These are phyloP conservation scores for Xenopus laevis DNA, from an alignment of 2,113 vertebrate genomes.

Conservation along the genomic window DNA sequence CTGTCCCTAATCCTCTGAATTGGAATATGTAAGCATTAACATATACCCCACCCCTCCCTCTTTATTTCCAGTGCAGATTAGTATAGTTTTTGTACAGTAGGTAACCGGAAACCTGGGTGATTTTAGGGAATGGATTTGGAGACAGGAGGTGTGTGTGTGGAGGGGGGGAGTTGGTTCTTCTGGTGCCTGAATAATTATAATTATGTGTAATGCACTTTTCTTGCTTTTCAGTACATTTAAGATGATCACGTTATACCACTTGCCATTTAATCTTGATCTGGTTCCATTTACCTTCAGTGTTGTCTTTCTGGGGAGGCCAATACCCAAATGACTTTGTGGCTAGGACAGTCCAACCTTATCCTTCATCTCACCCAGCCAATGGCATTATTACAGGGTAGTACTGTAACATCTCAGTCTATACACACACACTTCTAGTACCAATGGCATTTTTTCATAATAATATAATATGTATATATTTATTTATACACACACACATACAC, in stretches of 20 bases:
- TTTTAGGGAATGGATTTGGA: slow-evolving; percentile 24
- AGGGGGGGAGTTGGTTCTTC: background rate
- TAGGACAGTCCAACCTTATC: slow-evolving; percentile 5
- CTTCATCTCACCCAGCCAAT: slow-evolving; percentile 26
- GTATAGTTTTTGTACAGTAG: slow-evolving; percentile 27
- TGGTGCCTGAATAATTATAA: slow-evolving; percentile 30
- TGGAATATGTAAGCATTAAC: background rate
- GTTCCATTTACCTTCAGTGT: slow-evolving; percentile 37
- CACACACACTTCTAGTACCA: no score
- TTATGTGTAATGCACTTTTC: slow-evolving; percentile 32
- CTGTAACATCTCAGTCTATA: no score
- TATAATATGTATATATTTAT: no score
- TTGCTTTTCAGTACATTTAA: slow-evolving; percentile 34
- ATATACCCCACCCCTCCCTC: slow-evolving; percentile 1
- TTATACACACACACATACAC: background rate
- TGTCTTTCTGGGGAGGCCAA: slow-evolving; percentile 23
- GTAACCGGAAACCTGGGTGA: slow-evolving; percentile 31
- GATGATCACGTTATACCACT: slow-evolving; percentile 29
- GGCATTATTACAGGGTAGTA: slow-evolving; percentile 18
- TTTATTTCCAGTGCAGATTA: slow-evolving; percentile 20
- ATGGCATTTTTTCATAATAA: no score
- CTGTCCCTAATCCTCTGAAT: background rate
- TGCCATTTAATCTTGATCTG: slow-evolving; percentile 38
- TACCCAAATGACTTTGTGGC: slow-evolving; percentile 16
- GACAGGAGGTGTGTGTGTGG: slow-evolving; percentile 5